Evolutionary conservation across 2,113 vertebrate genomes (phyloP), one percentile per base, ranked within the genome.

Genomic region (Pongo abelii): DNA sequence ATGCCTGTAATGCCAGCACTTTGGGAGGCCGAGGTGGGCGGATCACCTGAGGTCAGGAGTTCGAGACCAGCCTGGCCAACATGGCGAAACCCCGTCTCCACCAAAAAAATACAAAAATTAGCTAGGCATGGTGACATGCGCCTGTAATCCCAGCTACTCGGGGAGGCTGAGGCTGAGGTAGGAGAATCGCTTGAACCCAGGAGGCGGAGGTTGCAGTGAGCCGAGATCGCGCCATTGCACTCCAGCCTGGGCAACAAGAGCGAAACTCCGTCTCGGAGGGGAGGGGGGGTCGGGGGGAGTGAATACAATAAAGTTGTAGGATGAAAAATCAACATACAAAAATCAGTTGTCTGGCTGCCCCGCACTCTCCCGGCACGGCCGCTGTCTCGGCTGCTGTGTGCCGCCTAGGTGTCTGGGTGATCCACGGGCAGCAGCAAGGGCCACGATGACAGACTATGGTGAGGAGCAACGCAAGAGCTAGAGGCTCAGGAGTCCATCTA

Each of bases 401-500:
- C 69, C 50, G 94, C 75, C 85, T 22, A 85, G 43, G 48, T 55
- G 83, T 40, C 92, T 27, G 84, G 46, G 50, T 48, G 89, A 95
- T 97, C 97, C 98, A 98, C 97, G 98, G 98, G 98, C 93, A 88
- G 97, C 93, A 27, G 97, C 93, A 75, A 95, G 97, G 96, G 86
- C 52, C 97, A 89, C 98, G 94, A 99, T 99, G 99, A 99, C 99
- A 18, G 99, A 99, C 94, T 99, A 99, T 99, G 98, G 98, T 52
- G 99, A 99, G 97, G 99, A 99, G 98, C 99, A 99, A 97, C 98
- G 99, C 89, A 99, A 99, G 99, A 99, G 97, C 98, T 99, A 86
- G 99, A 99, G 98, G 99, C 99, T 13, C 98, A 99, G 85, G 99
- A 99, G 99, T 99, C 99, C 52, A 99, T 99, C 94, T 99, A 99